These are phyloP conservation scores for Silurus lanzhouensis DNA, from an alignment of 2,797 vertebrate species.

Conservation along the genomic window DNA sequence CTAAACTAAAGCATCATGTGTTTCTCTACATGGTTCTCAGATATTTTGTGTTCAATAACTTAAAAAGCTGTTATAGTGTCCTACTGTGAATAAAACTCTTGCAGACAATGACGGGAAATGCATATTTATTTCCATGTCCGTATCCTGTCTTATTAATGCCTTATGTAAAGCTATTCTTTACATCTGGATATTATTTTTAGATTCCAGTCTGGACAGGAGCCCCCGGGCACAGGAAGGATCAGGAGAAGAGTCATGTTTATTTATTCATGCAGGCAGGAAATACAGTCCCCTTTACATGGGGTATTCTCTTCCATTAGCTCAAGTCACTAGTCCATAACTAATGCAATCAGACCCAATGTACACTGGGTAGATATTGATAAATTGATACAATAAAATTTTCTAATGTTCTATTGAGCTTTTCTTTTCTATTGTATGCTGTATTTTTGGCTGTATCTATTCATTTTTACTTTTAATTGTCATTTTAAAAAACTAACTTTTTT, in stretches of 20 bases:
- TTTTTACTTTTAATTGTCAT: neutral
- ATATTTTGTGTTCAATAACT: neutral
- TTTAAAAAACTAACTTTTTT: neutral
- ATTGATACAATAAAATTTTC: neutral
- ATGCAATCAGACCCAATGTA: neutral
- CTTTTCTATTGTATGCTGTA: neutral
- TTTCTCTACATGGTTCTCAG: neutral
- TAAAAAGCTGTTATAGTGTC: no score
- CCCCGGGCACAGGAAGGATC: conserved; percentile 8
- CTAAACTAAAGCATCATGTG: neutral
- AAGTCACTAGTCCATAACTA: conserved; percentile 50
- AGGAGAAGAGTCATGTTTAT: conserved; percentile 29
- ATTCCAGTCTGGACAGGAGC: conserved; percentile 6
- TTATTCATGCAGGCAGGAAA: conserved; percentile 42
- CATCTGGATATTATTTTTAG: conserved; percentile 32
- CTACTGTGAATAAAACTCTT: neutral
- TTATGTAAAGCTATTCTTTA: conserved; percentile 5
- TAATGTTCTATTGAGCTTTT: neutral
- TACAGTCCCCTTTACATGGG: conserved; percentile 26
- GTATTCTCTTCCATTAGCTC: conserved; percentile 33
- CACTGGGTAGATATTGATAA: neutral
- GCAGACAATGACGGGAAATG: conserved; percentile 14
- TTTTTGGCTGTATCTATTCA: neutral
- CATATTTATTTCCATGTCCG: neutral
- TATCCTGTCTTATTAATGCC: conserved; percentile 9